phyloP scores from a whole-genome alignment of 2,888 invertebrate species.

The Eupelmus urozonus region DNA sequence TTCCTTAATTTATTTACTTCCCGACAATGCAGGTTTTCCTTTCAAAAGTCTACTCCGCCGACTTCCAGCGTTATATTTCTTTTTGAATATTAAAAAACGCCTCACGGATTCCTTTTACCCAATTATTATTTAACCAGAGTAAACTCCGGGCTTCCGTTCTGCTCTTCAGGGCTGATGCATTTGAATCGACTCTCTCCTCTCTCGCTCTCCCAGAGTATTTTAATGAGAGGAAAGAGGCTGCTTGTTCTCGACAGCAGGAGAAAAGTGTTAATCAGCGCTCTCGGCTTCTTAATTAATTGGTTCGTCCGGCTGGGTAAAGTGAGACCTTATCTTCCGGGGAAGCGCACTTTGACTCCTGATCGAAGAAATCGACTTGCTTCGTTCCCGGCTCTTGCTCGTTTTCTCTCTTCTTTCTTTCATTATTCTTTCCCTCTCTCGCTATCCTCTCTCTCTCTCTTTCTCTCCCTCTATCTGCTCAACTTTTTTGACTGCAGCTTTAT shows the following conservation, averaged over 20 bases:
- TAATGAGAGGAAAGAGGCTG: slow-evolving; percentile 28
- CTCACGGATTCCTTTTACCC: neutral
- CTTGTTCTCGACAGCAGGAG: slow-evolving; percentile 34
- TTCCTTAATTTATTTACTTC: slow-evolving; percentile 12
- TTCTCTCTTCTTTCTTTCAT: neutral
- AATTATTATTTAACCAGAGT: slow-evolving; percentile 35
- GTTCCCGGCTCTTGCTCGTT: neutral
- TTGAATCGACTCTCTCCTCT: neutral
- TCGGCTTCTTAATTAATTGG: slow-evolving; percentile 52
- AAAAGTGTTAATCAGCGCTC: slow-evolving; percentile 50
- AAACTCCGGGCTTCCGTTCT: neutral
- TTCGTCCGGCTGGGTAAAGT: slow-evolving; percentile 30
- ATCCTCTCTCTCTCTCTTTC: neutral
- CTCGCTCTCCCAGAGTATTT: slow-evolving; percentile 6
- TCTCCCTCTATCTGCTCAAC: slow-evolving; percentile 3
- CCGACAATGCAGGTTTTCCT: neutral
- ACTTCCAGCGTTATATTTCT: neutral
- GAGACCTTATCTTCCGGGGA: slow-evolving; percentile 43
- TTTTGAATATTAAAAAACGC: neutral
- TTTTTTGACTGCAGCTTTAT: neutral
- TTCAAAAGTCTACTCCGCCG: neutral
- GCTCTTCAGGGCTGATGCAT: neutral
- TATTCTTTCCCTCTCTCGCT: slow-evolving; percentile 14
- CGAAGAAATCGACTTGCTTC: slow-evolving; percentile 38
- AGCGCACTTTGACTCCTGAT: slow-evolving; percentile 41